phyloP scores from a whole-genome alignment of 2,797 vertebrate species.

The Mormyrops attenuatus region DNA sequence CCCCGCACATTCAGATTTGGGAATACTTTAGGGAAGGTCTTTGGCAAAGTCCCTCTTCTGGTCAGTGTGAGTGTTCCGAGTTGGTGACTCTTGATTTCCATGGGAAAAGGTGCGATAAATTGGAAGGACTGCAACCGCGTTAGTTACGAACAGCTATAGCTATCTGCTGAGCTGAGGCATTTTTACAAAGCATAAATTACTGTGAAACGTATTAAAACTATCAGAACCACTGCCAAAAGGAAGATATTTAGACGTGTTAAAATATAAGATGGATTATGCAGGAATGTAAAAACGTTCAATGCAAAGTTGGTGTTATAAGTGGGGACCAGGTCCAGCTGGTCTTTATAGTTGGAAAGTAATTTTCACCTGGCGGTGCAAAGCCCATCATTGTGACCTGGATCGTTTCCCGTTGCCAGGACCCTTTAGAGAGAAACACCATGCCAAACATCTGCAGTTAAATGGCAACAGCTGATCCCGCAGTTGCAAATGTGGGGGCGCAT shows the following conservation, averaged over 20 bases:
- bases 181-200: not conserved
- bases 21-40: not conserved
- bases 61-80: no score
- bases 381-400: not conserved
- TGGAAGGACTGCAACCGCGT: not conserved
- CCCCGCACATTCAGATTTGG: not conserved
- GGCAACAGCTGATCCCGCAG: not conserved
- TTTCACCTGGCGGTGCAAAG: not conserved
- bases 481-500: not conserved
- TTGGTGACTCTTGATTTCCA: no score
- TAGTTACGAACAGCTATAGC: not conserved
- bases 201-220: not conserved
- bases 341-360: not conserved
- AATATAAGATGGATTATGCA: not conserved
- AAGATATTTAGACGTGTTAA: not conserved
- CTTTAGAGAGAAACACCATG: not conserved
- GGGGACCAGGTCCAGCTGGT: not conserved
- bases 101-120: not conserved
- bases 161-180: not conserved
- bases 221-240: not conserved
- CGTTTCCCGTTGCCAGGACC: not conserved
- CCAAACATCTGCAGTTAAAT: not conserved
- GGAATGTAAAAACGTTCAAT: not conserved
- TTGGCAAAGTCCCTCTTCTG: not conserved
- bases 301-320: not conserved